Evolutionary conservation across 2,113 vertebrate species (phyloP).

Genomic region (Ranitomeya imitator): DNA sequence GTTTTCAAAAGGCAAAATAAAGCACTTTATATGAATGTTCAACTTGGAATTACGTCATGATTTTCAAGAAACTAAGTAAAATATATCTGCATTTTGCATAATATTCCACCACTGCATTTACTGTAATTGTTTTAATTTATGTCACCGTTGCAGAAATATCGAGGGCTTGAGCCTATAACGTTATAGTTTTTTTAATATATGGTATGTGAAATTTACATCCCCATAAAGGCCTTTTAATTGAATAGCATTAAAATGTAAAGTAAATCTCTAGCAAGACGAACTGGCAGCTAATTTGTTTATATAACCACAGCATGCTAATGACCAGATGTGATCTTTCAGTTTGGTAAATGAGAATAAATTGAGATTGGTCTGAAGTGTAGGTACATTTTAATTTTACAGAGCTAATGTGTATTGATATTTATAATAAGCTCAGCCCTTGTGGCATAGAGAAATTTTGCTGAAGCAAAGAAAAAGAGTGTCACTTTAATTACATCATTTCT

Average conservation of each 20-base stretch:
- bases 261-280: constrained; percentile 51
- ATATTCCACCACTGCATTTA: neutral
- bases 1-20: constrained; percentile 21
- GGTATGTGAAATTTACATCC: constrained; percentile 36
- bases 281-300: constrained; percentile 51
- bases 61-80: neutral
- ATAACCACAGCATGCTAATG: constrained; percentile 50
- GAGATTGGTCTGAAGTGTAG: constrained; percentile 36
- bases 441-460: neutral
- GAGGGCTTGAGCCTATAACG: neutral
- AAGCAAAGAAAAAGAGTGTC: neutral
- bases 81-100: neutral
- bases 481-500: neutral
- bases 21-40: constrained; percentile 1
- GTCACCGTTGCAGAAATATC: neutral
- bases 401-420: constrained; percentile 20
- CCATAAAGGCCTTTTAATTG: constrained; percentile 51
- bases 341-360: constrained; percentile 51
- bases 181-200: constrained; percentile 20
- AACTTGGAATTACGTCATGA: constrained; percentile 3
- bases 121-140: constrained; percentile 23
- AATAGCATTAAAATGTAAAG: constrained; percentile 40
- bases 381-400: constrained; percentile 43
- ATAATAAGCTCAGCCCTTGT: neutral
- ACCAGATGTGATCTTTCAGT: constrained; percentile 51